Evolutionary conservation across 64 coral and sea anemone genomes (phyloP), one percentile per base, ranked within the genome.

Genomic region (Exaiptasia diaphana): DNA sequence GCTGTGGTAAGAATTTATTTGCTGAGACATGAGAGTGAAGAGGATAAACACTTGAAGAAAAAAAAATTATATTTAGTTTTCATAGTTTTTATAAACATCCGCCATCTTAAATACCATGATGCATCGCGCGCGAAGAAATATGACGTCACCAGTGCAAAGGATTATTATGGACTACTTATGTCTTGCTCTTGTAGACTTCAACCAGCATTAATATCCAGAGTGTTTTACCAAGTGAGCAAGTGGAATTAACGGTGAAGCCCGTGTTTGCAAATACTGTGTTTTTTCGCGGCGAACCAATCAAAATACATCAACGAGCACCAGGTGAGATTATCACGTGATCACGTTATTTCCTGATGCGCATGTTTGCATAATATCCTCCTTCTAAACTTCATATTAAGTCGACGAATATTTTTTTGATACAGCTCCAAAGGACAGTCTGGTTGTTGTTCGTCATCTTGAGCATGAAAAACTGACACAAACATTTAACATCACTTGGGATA

Each of bases 401-500:
- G 5, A 46, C 43, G 43, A 46, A 15, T 46, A 7, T 46, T 46
- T 46, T 46, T 46, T 8, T 8, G 43, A 46, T 46, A n/a, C n/a
- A 65, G 61, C 6, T 65, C 61, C 61, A 38, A 65, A 35, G 31
- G 38, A 35, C 32, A 33, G 38, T 2, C 61, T 65, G 15, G 61
- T 65, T 28, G 30, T 17, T 35, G 61, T 65, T 1, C 61, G 61
- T 38, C 32, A 65, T 18, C 61, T 65, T 65, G 38, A 28, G 4
- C 30, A 65, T 5, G n/a, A 1, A 35, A 35, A 13, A 65, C 3
- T 35, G 17, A 28, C 18, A 35, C 61, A 32, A 65, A 3, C n/a
- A 4, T 74, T 74, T 23, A 60, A 45, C 31, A 18, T 53, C 2
- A 49, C 68, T 34, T 85, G 82, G 82, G 26, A 50, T 36, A 27